Conservation (phyloP, 2,113 vertebrate species). For the Nyctereutes procyonoides region DNA sequence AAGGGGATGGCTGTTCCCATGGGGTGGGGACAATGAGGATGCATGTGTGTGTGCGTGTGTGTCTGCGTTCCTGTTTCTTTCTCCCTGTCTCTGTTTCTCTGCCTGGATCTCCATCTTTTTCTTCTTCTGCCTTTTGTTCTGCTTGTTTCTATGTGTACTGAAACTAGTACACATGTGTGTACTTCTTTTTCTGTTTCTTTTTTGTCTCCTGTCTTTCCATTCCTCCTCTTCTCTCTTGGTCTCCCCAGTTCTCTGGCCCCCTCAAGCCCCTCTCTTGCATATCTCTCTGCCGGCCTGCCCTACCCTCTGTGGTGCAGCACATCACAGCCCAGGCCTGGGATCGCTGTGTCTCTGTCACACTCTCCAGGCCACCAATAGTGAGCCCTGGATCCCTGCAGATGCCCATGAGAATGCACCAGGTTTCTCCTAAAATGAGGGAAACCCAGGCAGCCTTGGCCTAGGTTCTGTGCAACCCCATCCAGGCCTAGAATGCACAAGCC, state of each 20-base stretch:
- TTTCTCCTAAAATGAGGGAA: constrained; percentile 82
- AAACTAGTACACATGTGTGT: too few species aligned
- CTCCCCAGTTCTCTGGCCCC: neutral
- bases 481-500: constrained; percentile 66
- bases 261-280: neutral
- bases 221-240: neutral
- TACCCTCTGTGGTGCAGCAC: neutral
- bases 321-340: neutral
- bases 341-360: constrained; percentile 41
- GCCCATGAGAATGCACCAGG: constrained; percentile 80
- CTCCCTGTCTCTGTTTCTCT: neutral
- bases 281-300: neutral
- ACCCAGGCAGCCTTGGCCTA: constrained; percentile 76
- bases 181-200: neutral
- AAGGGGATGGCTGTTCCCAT: accelerated
- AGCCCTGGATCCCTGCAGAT: constrained; percentile 68
- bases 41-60: accelerated
- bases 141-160: neutral
- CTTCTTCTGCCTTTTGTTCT: neutral
- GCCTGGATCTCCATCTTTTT: too few species aligned
- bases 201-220: neutral
- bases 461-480: constrained; percentile 70
- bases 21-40: accelerated
- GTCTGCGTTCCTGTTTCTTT: neutral
- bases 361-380: constrained; percentile 54